A percentile compares a stretch with the other conserved stretches of the same genome.
Conservation (phyloP, 2,797 vertebrate species). For the Hippocampus kuda region DNA sequence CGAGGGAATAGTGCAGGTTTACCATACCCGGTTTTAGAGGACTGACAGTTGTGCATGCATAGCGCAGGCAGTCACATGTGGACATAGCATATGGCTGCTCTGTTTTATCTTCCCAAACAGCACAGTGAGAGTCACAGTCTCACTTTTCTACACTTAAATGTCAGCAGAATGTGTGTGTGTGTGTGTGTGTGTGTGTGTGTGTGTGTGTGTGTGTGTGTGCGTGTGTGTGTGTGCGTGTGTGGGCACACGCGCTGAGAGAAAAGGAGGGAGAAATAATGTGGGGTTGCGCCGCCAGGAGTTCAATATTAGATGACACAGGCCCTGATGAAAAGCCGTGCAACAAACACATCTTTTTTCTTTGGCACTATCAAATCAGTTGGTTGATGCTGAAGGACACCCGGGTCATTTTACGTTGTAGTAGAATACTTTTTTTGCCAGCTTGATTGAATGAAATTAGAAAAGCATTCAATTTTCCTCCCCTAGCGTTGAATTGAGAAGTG, state of each 20-base stretch:
- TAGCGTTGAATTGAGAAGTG: not conserved
- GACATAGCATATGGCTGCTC: slow-evolving; percentile 15
- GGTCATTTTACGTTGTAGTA: slow-evolving; percentile 7
- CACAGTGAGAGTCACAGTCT: not conserved
- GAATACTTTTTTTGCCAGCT: slow-evolving; percentile 10
- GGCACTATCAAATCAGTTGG: slow-evolving; percentile 10
- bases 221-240: slow-evolving; percentile 7
- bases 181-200: slow-evolving; percentile 15
- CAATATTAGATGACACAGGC: slow-evolving; percentile 23
- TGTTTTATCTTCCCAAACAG: too few relatives aligned
- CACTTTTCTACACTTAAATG: not conserved
- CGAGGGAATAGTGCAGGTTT: too few relatives aligned
- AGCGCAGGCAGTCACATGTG: slow-evolving; percentile 29
- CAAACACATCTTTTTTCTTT: slow-evolving; percentile 20
- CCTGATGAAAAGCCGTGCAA: slow-evolving; percentile 28
- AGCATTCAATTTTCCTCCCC: not conserved
- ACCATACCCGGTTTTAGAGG: too few relatives aligned
- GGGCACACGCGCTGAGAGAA: not conserved
- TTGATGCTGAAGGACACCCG: slow-evolving; percentile 9
- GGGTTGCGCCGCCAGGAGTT: slow-evolving; percentile 16
- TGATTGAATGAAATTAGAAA: slow-evolving; percentile 1
- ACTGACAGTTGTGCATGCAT: slow-evolving; percentile 23
- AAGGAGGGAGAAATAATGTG: slow-evolving; percentile 3
- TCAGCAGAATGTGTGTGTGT: not conserved
- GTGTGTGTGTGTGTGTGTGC: not conserved